Evolutionary conservation across 2,888 invertebrate species (phyloP).

Genomic region (Drosophila parthenogenetica): DNA sequence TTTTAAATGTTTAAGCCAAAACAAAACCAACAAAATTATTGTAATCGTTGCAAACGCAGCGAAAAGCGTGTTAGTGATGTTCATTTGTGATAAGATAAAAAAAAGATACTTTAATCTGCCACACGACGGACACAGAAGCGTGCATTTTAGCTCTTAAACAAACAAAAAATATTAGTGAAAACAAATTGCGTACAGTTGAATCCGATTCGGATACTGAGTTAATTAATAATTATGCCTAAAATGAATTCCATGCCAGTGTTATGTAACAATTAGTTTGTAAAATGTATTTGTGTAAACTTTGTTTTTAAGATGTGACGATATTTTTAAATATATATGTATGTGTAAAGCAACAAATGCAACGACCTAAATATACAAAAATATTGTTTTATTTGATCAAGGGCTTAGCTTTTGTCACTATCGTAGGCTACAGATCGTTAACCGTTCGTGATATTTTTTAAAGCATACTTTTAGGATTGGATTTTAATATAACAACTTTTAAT

Average conservation of each 20-base stretch:
- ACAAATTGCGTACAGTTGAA: constrained; percentile 15
- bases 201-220: constrained; percentile 22
- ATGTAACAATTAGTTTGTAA: constrained; percentile 47
- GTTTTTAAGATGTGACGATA: constrained; percentile 49
- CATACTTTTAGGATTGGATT: constrained; percentile 5
- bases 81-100: constrained; percentile 69
- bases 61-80: constrained; percentile 59
- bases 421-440: not conserved
- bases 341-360: constrained; percentile 38
- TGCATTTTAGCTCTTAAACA: constrained; percentile 47
- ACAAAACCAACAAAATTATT: constrained; percentile 36
- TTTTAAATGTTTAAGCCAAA: constrained; percentile 60
- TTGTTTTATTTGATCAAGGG: not conserved
- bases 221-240: constrained; percentile 33
- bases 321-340: constrained; percentile 38
- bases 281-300: constrained; percentile 35
- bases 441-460: not conserved
- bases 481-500: no score
- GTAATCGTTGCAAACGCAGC: constrained; percentile 26
- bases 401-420: not conserved
- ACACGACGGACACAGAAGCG: constrained; percentile 49
- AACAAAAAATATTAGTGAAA: constrained; percentile 18
- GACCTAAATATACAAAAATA: not conserved
- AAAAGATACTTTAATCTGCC: constrained; percentile 44
- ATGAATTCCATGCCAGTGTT: constrained; percentile 71